Base-by-base conservation (phyloP, 2,888 invertebrate genomes). In the Sialis fuliginosa region DNA sequence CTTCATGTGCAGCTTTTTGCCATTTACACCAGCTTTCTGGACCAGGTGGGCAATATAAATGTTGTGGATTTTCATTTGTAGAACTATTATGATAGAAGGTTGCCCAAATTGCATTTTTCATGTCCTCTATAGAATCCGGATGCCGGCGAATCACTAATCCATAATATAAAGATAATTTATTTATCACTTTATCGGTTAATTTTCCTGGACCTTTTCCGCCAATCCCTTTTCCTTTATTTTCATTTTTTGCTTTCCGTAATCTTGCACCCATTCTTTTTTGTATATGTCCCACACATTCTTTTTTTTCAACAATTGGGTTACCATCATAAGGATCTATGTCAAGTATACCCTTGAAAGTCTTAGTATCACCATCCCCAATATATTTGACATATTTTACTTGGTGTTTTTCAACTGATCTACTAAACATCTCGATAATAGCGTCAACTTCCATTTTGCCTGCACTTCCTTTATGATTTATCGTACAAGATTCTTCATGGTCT, bases 121-220 rank as follows among this genome's bases (percentile, higher is more conserved):
- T 58, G 13, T 56, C 50, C 42, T 56, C 48, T 42, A 56, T 46
- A n/a, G 54, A 55, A 54, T 59, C 54, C 35, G 41, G 46, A 48
- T 60, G 44, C 13, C 54, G 33, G 13, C 55, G 33, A 43, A 60
- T 59, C 22, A 58, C 56, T 39, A 57, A 48, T 35, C 58, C 58
- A 47, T 60, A 60, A 50, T 58, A 59, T 39, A 53, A 47, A 8
- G 54, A n/a, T n/a, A n/a, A n/a, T n/a, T n/a, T n/a, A n/a, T n/a
- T n/a, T n/a, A n/a, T n/a, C n/a, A n/a, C n/a, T n/a, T n/a, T n/a
- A n/a, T n/a, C n/a, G n/a, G n/a, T n/a, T n/a, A n/a, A n/a, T n/a
- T n/a, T n/a, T n/a, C n/a, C 54, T 37, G 60, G 48, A n/a, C n/a
- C n/a, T n/a, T n/a, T n/a, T n/a, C n/a, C n/a, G n/a, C n/a, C n/a